These are phyloP conservation scores for Phortica okadai DNA, from an alignment of 2,888 invertebrate genomes.

Conservation along the genomic window DNA sequence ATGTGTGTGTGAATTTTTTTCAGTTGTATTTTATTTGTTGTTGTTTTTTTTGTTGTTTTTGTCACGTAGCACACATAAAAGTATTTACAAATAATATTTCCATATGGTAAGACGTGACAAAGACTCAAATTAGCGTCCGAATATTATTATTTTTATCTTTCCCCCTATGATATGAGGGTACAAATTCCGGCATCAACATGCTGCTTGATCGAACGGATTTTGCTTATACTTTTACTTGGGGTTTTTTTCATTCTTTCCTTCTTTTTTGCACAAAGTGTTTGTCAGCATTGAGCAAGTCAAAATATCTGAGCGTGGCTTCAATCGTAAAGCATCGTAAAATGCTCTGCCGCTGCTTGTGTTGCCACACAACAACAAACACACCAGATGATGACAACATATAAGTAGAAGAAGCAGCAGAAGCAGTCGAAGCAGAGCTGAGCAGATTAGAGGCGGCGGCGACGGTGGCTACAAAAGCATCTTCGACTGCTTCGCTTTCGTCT, in stretches of 20 bases:
- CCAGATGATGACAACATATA: too few species aligned
- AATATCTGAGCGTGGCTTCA: conserved; percentile 27
- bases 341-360: background rate
- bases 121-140: conserved; percentile 72
- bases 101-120: conserved; percentile 75
- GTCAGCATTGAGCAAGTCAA: background rate
- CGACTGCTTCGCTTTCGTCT: background rate
- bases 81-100: conserved; percentile 75
- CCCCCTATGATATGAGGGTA: background rate
- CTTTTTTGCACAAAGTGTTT: too few species aligned
- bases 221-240: too few species aligned
- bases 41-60: conserved; percentile 43
- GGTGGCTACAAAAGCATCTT: background rate
- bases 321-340: conserved; percentile 52
- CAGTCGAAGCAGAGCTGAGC: too few species aligned
- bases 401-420: background rate
- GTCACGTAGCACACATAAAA: conserved; percentile 73
- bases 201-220: background rate
- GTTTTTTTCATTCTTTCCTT: background rate
- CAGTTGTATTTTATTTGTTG: background rate
- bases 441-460: too few species aligned
- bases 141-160: conserved; percentile 52
- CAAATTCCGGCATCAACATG: background rate
- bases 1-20: background rate
- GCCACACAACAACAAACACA: too few species aligned